Evolutionary conservation across 2,113 vertebrate species (phyloP), one percentile per base, ranked within the genome.

Genomic region (Cyprinus carpio): DNA sequence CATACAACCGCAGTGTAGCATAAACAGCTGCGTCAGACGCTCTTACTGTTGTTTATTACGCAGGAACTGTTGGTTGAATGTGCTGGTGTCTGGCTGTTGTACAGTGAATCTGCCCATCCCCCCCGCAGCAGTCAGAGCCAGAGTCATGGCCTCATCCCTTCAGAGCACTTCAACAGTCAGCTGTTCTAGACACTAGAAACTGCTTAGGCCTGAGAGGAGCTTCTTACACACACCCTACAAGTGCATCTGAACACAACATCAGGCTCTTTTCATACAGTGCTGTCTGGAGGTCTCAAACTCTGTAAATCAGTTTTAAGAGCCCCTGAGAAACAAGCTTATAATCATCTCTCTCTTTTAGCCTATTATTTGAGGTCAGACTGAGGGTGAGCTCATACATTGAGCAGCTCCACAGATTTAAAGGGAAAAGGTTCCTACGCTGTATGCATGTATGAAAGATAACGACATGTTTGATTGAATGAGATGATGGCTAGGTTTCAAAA

Each of bases 111-210:
- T 49, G 34, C 75, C 67, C 84, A 58, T 67, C 67, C 75, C 85
- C 46, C 84, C 87, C 49, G 1, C 81, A 75, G 10, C 8, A 4
- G 20, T 9, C 20, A 20, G 82, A 78, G 80, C 74, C 54, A 67
- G 80, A 75, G 23, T 25, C 31, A 64, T 58, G 20, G 20, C 4
- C 20, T 40, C 62, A 74, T 25, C 49, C 64, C 75, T 25, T 18
- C 25, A 83, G 29, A 40, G 15, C 37, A 56, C 79, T 78, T 65
- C 34, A 20, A 40, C 18, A 83, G 40, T 83, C 87, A 86, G 86
- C 86, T 87, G 86, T 75, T 79, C 40, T 29, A 20, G 62, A 65
- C 37, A 25, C 72, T 40, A 40, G 40, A 40, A 8, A 25, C 75
- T 54, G 83, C 83, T 76, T 82, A 71, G 49, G 11, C 84, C 56